A percentile compares a stretch with the other conserved stretches of the same genome.
phyloP scores from a whole-genome alignment of 2,888 invertebrate species.

The Pemphredon lugubris region DNA sequence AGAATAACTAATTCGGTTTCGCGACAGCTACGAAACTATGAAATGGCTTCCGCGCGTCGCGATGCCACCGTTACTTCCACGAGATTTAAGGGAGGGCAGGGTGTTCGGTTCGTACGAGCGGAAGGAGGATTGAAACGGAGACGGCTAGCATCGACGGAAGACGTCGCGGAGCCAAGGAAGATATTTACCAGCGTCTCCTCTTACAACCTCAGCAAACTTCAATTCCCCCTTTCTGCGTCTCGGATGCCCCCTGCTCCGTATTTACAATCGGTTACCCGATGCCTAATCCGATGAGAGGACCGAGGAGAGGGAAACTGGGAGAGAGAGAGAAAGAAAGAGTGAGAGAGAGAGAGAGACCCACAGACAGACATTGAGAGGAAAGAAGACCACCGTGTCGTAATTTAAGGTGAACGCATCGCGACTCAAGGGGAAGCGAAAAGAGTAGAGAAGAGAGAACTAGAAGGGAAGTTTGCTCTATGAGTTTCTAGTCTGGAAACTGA shows the following conservation, averaged over 20 bases:
- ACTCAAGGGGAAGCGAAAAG: constrained; percentile 20
- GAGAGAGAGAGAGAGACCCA: constrained; percentile 45
- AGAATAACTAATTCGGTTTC: constrained; percentile 31
- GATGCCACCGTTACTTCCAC: background rate
- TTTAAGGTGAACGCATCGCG: constrained; percentile 51
- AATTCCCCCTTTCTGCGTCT: constrained; percentile 64
- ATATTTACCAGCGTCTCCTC: constrained; percentile 72
- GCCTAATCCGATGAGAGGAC: constrained; percentile 68
- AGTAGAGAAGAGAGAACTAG: constrained; percentile 15
- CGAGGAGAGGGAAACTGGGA: constrained; percentile 25
- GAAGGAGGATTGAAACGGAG: constrained; percentile 32
- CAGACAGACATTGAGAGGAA: no score
- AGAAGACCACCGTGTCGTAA: constrained; percentile 55
- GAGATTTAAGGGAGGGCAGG: constrained; percentile 13
- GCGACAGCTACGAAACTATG: background rate
- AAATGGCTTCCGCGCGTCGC: constrained; percentile 3
- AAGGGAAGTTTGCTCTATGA: constrained; percentile 32
- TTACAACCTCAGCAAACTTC: constrained; percentile 72
- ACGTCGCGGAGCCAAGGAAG: constrained; percentile 58
- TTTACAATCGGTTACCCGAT: constrained; percentile 74
- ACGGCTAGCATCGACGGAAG: constrained; percentile 32
- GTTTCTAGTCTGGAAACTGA: constrained; percentile 20
- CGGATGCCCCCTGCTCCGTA: constrained; percentile 51
- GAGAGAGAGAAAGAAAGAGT: constrained; percentile 36
- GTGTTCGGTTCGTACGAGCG: constrained; percentile 40